Percentiles rank a stretch among this genome's conserved stretches.
Evolutionary conservation across 2,888 invertebrate genomes (phyloP).

Genomic region (Pelosia muscerda): DNA sequence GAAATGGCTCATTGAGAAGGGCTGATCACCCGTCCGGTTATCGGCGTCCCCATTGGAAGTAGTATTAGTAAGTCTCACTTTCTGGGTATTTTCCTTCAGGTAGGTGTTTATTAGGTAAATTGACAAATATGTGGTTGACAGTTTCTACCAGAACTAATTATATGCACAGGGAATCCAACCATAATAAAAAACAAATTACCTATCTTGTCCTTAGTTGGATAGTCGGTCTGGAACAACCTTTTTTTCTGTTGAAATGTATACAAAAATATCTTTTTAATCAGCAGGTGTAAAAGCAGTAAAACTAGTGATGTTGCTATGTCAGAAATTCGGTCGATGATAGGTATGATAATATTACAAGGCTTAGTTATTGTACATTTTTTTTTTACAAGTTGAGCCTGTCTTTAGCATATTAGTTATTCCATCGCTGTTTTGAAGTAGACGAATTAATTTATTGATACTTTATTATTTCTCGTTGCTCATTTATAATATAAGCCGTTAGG

Average conservation of each 20-base stretch:
- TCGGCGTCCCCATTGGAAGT: too few relatives aligned
- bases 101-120: not conserved
- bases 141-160: too few relatives aligned
- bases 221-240: too few relatives aligned
- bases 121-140: too few relatives aligned
- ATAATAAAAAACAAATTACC: not conserved
- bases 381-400: not conserved
- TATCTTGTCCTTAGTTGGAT: too few relatives aligned
- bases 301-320: not conserved
- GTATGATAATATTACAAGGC: not conserved
- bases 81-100: not conserved
- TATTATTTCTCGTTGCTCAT: not conserved
- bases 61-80: too few relatives aligned
- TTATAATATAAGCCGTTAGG: not conserved
- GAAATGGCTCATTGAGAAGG: too few relatives aligned
- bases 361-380: not conserved
- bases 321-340: not conserved
- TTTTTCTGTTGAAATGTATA: too few relatives aligned
- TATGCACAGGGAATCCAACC: not conserved
- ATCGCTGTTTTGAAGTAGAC: too few relatives aligned
- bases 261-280: not conserved
- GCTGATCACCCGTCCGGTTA: too few relatives aligned
- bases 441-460: not conserved
- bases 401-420: not conserved
- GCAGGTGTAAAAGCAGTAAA: not conserved